Evolutionary conservation across 2,113 vertebrate genomes (phyloP).

Genomic region (Notarius quadriscutis): DNA sequence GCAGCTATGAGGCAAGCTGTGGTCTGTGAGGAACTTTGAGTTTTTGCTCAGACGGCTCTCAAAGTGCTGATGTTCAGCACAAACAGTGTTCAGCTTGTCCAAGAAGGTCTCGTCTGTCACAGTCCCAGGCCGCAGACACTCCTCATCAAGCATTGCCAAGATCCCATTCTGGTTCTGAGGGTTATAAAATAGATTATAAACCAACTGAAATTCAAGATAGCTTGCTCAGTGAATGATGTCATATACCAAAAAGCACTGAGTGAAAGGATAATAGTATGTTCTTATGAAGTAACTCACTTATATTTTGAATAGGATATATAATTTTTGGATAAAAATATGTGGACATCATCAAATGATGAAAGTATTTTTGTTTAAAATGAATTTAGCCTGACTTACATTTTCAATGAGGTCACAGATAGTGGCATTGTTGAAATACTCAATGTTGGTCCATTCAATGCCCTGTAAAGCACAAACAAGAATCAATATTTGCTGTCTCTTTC

Average conservation of each 20-base stretch:
- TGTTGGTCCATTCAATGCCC: slow-evolving; percentile 98
- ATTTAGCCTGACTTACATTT: slow-evolving; percentile 83
- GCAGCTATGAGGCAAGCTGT: slow-evolving; percentile 92
- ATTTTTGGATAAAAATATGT: not conserved
- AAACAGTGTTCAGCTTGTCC: slow-evolving; percentile 95
- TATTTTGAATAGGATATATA: not conserved
- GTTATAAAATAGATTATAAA: not conserved
- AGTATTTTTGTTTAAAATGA: not conserved
- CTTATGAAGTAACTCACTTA: not conserved
- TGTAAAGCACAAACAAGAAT: slow-evolving; percentile 64
- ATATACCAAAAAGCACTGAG: not conserved
- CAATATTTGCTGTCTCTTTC: slow-evolving; percentile 23
- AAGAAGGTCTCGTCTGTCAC: slow-evolving; percentile 95
- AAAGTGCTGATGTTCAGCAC: slow-evolving; percentile 94
- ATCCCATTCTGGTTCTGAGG: slow-evolving; percentile 85
- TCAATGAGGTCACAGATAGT: slow-evolving; percentile 98
- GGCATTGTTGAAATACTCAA: slow-evolving; percentile 98
- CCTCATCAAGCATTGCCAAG: slow-evolving; percentile 97
- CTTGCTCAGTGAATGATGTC: slow-evolving; percentile 1
- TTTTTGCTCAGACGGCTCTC: slow-evolving; percentile 96
- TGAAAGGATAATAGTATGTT: not conserved
- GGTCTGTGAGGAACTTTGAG: slow-evolving; percentile 91
- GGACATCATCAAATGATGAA: not conserved
- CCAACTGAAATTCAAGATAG: not conserved
- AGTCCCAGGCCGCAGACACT: slow-evolving; percentile 91